A percentile compares a stretch with the other conserved stretches of the same genome.
Conservation (phyloP, 2,113 vertebrate species). For the Pionites leucogaster region DNA sequence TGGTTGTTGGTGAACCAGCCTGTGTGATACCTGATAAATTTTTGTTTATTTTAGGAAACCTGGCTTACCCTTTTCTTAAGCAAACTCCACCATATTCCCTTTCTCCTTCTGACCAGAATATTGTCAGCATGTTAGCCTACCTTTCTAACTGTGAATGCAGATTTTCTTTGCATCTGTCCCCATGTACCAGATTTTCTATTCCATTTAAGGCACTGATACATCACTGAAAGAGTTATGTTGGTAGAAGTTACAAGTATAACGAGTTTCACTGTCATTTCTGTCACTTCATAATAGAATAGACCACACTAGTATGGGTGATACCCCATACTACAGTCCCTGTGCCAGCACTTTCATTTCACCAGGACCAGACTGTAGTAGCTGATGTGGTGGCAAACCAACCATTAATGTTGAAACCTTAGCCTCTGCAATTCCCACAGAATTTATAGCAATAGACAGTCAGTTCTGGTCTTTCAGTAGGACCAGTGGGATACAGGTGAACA, state of each 20-base stretch:
- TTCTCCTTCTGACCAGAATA: neutral
- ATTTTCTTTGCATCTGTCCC: neutral
- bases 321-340: neutral
- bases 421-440: neutral
- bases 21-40: neutral
- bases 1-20: neutral
- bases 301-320: neutral
- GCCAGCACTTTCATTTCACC: neutral
- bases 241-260: neutral
- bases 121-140: neutral
- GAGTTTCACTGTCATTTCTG: neutral
- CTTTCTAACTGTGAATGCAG: neutral
- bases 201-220: neutral
- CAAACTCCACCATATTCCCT: neutral
- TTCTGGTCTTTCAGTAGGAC: neutral
- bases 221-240: neutral
- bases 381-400: neutral
- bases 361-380: neutral
- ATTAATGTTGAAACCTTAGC: neutral
- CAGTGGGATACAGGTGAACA: neutral
- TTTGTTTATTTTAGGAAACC: neutral
- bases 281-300: neutral
- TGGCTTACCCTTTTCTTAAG: neutral
- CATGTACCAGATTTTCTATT: neutral
- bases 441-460: neutral